Evolutionary conservation across 23 tunicate species (phyloP), one percentile per base, ranked within the genome.

Genomic region (Styela plicata): DNA sequence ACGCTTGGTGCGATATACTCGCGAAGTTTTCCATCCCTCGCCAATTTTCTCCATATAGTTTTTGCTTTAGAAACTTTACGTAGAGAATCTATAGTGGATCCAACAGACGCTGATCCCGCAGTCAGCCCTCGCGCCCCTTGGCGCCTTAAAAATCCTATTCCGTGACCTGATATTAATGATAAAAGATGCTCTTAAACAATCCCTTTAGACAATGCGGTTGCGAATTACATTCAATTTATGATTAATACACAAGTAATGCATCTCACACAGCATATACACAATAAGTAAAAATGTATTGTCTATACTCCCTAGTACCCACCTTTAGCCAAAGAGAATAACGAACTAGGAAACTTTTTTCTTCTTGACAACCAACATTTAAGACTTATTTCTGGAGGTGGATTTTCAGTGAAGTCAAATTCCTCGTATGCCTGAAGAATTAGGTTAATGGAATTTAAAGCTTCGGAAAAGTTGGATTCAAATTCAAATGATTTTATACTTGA

Each of bases 51-150:
- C 71, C 71, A 67, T 25, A 67, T 29, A 16, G 71, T 25, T 67
- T 29, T 1, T 0, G 71, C 71, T 67, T 67, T 67, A 1, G 31
- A 25, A 27, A 67, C 71, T 67, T 67, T 67, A 16, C 2, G 30
- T 16, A 67, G 71, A 67, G 71, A 27, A 67, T 67, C 71, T 18
- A 67, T 67, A 24, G 31, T 67, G 1, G 71, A 25, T 67, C 71
- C 71, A 44, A 44, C 57, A 13, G 7, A 5, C 13, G 57, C 57
- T n/a, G n/a, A n/a, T 22, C 22, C 71, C 24, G 31, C 0, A 22
- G 24, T 25, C 31, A 67, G 19, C 0, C 22, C 71, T 67, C 71
- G 30, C 18, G 19, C 18, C 13, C 71, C 24, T 24, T 17, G 18
- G 22, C 71, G 71, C 0, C 31, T 27, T 29, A 67, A 22, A 29